phyloP scores from a whole-genome alignment of 2,888 invertebrate species.

The Agrochola litura region DNA sequence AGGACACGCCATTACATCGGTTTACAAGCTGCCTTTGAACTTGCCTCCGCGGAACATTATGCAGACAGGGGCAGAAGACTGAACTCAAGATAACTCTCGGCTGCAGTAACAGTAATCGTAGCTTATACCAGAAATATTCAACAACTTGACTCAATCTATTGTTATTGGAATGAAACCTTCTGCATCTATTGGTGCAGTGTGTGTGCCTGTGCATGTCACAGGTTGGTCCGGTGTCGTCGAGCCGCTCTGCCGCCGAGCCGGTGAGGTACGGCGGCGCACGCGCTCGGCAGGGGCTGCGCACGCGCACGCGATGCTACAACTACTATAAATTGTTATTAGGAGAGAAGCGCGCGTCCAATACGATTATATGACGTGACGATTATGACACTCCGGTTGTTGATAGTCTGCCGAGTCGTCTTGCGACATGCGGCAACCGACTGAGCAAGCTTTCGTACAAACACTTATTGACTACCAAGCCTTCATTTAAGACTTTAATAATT shows the following conservation, averaged over 20 bases:
- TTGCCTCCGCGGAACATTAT: not conserved
- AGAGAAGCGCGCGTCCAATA: constrained; percentile 13
- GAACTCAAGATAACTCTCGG: not conserved
- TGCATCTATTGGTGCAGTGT: not conserved
- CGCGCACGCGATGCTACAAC: constrained; percentile 35
- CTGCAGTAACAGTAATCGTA: not conserved
- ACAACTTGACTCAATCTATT: not conserved
- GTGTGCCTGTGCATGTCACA: not conserved
- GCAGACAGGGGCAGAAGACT: not conserved
- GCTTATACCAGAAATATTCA: not conserved
- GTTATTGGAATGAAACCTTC: not conserved
- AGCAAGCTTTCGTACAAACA: not conserved
- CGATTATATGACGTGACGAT: constrained; percentile 28
- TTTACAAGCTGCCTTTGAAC: constrained; percentile 23
- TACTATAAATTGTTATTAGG: constrained; percentile 60
- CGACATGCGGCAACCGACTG: not conserved
- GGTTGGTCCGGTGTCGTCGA: not conserved
- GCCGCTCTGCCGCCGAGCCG: constrained; percentile 16
- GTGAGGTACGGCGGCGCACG: constrained; percentile 8
- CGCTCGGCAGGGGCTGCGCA: constrained; percentile 23
- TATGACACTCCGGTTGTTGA: not conserved
- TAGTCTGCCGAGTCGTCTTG: not conserved
- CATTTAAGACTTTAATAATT: not conserved
- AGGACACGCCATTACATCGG: constrained; percentile 19
- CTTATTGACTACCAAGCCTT: not conserved